These are phyloP conservation scores for Grammomys dolichurus DNA, from an alignment of 2,113 vertebrate genomes.

Conservation along the genomic window DNA sequence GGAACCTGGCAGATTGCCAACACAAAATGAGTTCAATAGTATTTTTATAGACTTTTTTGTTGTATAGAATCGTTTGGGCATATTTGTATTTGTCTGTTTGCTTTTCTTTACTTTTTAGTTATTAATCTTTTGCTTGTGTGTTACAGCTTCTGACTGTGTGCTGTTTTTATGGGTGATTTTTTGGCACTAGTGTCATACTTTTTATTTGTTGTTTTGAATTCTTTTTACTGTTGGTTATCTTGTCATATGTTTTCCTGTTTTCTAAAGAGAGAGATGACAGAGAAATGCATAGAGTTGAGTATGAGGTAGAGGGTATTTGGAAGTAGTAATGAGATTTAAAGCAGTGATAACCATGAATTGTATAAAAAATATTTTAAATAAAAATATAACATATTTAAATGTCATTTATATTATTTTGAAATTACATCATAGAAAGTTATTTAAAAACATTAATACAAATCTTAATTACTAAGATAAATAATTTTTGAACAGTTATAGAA, in stretches of 20 bases:
- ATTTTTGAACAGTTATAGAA: background rate
- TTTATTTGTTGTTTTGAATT: background rate
- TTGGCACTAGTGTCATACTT: background rate
- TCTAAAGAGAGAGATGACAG: background rate
- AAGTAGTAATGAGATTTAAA: background rate
- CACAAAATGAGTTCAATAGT: background rate
- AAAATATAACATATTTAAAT: background rate
- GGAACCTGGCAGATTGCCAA: background rate
- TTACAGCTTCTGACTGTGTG: background rate
- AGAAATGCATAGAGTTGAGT: background rate
- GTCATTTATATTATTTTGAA: background rate
- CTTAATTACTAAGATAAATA: background rate
- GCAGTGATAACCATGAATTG: background rate
- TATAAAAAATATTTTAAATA: background rate
- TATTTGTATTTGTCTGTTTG: background rate
- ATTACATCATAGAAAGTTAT: background rate
- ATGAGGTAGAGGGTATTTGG: background rate
- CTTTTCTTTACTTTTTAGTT: background rate
- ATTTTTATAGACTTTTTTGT: background rate
- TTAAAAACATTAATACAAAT: background rate
- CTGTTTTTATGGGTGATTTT: background rate
- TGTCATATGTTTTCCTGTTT: background rate
- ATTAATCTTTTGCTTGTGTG: background rate
- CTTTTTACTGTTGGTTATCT: background rate
- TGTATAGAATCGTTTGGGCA: background rate